Conservation (phyloP, 2,797 vertebrate genomes). For the Moxostoma hubbsi region DNA sequence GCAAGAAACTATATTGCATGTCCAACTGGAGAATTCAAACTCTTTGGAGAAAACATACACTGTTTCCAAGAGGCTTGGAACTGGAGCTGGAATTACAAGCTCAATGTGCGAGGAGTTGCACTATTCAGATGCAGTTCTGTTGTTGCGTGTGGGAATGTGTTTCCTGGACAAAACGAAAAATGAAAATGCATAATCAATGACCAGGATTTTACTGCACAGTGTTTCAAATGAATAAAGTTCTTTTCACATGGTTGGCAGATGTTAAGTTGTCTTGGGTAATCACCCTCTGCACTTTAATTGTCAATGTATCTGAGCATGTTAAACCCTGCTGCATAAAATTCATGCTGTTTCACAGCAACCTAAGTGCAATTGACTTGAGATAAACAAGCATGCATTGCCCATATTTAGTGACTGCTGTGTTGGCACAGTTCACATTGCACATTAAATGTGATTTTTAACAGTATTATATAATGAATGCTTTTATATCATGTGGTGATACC, state of each 20-base stretch:
- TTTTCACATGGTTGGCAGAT: too few relatives aligned
- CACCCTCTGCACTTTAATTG: too few relatives aligned
- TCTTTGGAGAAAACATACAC: not conserved
- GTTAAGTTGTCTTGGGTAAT: too few relatives aligned
- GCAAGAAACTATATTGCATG: too few relatives aligned
- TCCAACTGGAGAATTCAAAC: not conserved
- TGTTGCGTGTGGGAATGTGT: not conserved
- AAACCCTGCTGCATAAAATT: not conserved
- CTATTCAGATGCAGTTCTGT: not conserved
- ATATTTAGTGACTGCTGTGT: not conserved
- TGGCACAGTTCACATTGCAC: not conserved
- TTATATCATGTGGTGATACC: not conserved
- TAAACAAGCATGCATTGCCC: conserved; percentile 16
- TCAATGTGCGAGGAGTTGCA: not conserved
- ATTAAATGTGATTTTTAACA: conserved; percentile 1
- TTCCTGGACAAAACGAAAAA: not conserved
- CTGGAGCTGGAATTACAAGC: not conserved
- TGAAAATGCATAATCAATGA: too few relatives aligned
- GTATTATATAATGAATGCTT: not conserved
- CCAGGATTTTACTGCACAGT: not conserved
- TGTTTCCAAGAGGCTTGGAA: not conserved
- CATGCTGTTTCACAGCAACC: not conserved
- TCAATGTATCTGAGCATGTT: too few relatives aligned
- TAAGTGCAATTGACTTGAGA: not conserved
- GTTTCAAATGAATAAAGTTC: too few relatives aligned